Evolutionary conservation across 2,888 invertebrate species (phyloP).

Genomic region (Eupithecia exiguata): DNA sequence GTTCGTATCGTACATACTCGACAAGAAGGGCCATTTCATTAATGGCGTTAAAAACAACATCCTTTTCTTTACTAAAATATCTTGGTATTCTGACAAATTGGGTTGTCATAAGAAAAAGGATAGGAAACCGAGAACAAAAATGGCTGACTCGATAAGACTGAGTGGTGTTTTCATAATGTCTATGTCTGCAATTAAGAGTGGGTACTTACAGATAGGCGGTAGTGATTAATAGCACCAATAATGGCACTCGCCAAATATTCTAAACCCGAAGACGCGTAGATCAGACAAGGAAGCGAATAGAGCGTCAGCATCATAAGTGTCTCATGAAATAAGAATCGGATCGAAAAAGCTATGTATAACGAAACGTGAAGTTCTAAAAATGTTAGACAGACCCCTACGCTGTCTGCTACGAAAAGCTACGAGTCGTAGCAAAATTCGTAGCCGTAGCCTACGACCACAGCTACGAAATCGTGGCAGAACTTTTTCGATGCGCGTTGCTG

Average conservation of each 20-base stretch:
- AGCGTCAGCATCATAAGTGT: neutral
- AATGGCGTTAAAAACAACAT: neutral
- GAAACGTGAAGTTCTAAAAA: neutral
- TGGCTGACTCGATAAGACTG: neutral
- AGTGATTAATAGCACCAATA: slow-evolving; percentile 40
- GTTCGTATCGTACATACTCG: neutral
- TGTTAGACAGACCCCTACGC: neutral
- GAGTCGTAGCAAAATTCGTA: neutral
- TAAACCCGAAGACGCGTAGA: slow-evolving; percentile 42
- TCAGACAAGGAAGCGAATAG: slow-evolving; percentile 19
- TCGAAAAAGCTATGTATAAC: neutral
- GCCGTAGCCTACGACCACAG: neutral
- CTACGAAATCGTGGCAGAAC: neutral
- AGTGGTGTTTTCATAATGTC: neutral
- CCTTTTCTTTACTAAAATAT: neutral
- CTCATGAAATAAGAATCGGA: neutral
- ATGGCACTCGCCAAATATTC: slow-evolving; percentile 51
- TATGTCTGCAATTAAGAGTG: neutral
- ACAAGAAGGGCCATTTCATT: neutral
- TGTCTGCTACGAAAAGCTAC: neutral
- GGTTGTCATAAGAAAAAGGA: no score
- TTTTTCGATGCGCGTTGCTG: neutral
- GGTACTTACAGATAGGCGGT: slow-evolving; percentile 34
- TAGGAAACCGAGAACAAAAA: no score
- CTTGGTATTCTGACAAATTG: no score